Percentiles rank a stretch among this genome's conserved stretches.
phyloP scores from a whole-genome alignment of 2,797 vertebrate species.

The Sebastes minor region DNA sequence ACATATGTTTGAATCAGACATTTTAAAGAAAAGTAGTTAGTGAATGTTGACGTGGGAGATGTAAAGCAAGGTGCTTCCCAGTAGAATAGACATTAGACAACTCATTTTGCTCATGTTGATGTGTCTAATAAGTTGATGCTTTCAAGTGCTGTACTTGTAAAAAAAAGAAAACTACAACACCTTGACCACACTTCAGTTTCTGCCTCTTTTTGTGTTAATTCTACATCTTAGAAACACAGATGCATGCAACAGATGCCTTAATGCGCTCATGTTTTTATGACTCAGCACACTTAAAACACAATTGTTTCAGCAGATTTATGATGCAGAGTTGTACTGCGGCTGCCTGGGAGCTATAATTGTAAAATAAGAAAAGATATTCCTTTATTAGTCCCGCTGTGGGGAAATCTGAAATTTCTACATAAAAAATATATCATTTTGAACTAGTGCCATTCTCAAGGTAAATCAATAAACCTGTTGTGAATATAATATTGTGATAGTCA shows the following conservation, averaged over 20 bases:
- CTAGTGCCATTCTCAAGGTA: background rate
- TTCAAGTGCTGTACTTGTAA: background rate
- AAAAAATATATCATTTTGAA: background rate
- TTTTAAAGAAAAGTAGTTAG: background rate
- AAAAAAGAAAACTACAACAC: background rate
- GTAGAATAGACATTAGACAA: background rate
- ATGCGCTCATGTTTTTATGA: background rate
- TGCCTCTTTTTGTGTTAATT: background rate
- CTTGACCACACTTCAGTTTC: background rate
- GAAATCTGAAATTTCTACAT: background rate
- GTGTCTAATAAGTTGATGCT: background rate
- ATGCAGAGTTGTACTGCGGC: background rate
- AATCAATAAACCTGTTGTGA: background rate
- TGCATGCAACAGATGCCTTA: background rate
- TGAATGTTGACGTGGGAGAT: background rate
- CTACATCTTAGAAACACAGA: background rate
- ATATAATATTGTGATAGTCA: background rate
- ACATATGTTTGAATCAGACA: background rate
- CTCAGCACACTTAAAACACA: background rate
- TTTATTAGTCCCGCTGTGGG: too few species aligned
- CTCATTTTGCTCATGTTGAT: background rate
- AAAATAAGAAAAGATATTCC: too few species aligned
- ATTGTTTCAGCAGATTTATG: background rate
- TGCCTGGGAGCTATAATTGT: background rate
- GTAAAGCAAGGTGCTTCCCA: background rate